Conservation (phyloP, 2,888 invertebrate species). For the Cabera pusaria region DNA sequence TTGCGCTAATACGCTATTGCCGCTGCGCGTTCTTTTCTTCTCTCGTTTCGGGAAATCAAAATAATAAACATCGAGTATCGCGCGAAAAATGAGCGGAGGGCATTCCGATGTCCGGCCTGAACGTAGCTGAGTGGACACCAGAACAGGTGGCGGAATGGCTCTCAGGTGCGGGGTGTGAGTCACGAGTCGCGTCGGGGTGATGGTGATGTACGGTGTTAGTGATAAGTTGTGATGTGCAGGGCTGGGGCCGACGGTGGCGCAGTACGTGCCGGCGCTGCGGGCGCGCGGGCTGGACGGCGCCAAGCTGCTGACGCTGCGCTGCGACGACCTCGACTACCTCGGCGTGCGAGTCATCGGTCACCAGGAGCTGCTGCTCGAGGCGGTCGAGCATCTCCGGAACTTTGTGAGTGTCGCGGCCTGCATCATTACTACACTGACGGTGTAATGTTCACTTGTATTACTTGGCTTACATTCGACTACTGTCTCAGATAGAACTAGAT, state of each 20-base stretch:
- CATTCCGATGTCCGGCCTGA: constrained; percentile 60
- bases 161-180: constrained; percentile 85
- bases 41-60: constrained; percentile 16
- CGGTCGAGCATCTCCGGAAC: constrained; percentile 94
- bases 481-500: too few relatives aligned
- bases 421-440: too few relatives aligned
- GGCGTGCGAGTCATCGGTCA: constrained; percentile 95
- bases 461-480: too few relatives aligned
- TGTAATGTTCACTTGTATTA: too few relatives aligned
- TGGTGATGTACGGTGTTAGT: too few relatives aligned
- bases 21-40: constrained; percentile 20
- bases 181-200: background rate
- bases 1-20: constrained; percentile 16
- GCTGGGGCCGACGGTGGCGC: constrained; percentile 89
- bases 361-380: constrained; percentile 96
- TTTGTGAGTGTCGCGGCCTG: constrained; percentile 91
- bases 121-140: constrained; percentile 94
- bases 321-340: constrained; percentile 94
- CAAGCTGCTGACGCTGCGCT: constrained; percentile 91
- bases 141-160: constrained; percentile 96
- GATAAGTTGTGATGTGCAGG: constrained; percentile 84
- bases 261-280: constrained; percentile 91
- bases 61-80: constrained; percentile 28
- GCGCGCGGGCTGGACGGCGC: constrained; percentile 92
- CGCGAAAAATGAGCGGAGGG: constrained; percentile 48